phyloP scores from a whole-genome alignment of 2,113 vertebrate genomes.

The Indicator maculatus region DNA sequence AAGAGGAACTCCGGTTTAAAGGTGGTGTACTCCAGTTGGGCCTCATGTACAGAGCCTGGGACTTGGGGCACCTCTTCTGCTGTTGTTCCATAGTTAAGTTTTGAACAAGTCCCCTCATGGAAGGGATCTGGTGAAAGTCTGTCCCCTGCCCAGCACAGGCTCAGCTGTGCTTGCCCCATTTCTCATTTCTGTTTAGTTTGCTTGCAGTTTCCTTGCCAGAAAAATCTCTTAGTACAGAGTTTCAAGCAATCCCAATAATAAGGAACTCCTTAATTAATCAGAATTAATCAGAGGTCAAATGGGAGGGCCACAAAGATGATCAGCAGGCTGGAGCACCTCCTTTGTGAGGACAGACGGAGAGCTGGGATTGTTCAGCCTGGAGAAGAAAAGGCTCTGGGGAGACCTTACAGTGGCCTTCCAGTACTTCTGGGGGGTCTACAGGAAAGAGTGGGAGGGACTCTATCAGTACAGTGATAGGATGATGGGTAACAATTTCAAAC shows the following conservation, averaged over 20 bases:
- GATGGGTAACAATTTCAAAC: background rate
- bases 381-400: background rate
- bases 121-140: background rate
- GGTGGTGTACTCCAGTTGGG: background rate
- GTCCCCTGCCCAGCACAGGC: accelerated
- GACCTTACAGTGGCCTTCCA: background rate
- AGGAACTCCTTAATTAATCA: background rate
- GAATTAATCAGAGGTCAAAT: background rate
- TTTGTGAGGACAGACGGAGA: background rate
- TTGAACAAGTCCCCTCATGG: background rate
- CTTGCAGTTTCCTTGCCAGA: background rate
- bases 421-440: background rate
- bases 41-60: background rate
- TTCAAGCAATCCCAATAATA: background rate
- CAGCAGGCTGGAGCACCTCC: background rate
- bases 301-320: background rate
- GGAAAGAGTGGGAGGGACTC: background rate
- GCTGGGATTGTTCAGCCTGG: background rate
- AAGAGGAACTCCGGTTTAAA: background rate
- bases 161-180: background rate
- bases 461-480: background rate
- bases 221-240: background rate
- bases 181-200: background rate
- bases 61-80: background rate
- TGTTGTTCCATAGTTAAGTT: background rate